These are phyloP conservation scores for Dolichopus griseipennis DNA, from an alignment of 2,888 invertebrate genomes.

Conservation along the genomic window DNA sequence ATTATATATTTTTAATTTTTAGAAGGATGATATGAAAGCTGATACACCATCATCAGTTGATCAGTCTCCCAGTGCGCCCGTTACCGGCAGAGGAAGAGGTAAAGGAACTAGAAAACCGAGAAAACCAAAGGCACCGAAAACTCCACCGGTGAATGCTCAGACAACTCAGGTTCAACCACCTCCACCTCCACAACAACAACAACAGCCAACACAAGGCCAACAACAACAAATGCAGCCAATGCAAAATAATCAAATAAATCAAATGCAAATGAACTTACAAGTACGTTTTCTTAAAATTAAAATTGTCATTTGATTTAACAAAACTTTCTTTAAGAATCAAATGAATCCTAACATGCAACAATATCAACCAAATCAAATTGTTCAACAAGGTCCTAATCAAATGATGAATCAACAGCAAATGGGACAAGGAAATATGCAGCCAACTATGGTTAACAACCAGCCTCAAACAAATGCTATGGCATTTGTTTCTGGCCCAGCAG, in stretches of 20 bases:
- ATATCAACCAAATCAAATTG: slow-evolving; percentile 41
- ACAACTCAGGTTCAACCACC: slow-evolving; percentile 29
- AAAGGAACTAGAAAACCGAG: slow-evolving; percentile 40
- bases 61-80: slow-evolving; percentile 42
- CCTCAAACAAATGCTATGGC: slow-evolving; percentile 37
- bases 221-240: slow-evolving; percentile 34
- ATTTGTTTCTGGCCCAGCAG: slow-evolving; percentile 35
- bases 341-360: slow-evolving; percentile 44
- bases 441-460: slow-evolving; percentile 33
- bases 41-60: slow-evolving; percentile 51
- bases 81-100: slow-evolving; percentile 37
- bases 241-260: slow-evolving; percentile 41
- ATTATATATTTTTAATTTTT: slow-evolving; percentile 26
- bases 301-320: not conserved
- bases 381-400: slow-evolving; percentile 39
- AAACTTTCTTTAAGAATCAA: slow-evolving; percentile 19
- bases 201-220: slow-evolving; percentile 30
- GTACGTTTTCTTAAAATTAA: slow-evolving; percentile 22
- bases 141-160: slow-evolving; percentile 37
- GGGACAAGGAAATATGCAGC: slow-evolving; percentile 36
- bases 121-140: slow-evolving; percentile 45
- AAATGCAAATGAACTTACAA: slow-evolving; percentile 43
- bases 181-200: slow-evolving; percentile 37
- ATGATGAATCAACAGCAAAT: slow-evolving; percentile 43
- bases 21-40: slow-evolving; percentile 56